These are phyloP conservation scores for Zoanthus sansibaricus DNA, from an alignment of 92 coral and sea anemone genomes.

Conservation along the genomic window DNA sequence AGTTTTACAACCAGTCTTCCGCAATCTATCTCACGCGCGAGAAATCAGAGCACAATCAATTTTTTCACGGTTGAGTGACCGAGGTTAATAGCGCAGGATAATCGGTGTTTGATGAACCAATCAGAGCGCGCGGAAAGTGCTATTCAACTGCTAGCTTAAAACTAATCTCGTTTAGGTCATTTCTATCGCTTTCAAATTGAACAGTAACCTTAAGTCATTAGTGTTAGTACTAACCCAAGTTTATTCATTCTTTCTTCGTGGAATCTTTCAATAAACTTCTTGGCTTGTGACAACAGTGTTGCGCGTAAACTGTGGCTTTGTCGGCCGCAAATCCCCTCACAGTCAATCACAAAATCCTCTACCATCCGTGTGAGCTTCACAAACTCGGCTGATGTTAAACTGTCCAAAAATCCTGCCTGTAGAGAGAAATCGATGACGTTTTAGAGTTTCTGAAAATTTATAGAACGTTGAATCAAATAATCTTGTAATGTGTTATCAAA, in stretches of 20 bases:
- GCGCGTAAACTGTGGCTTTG: slow-evolving; percentile 96
- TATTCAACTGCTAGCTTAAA: too few species aligned
- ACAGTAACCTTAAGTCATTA: neutral
- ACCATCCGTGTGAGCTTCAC: slow-evolving; percentile 92
- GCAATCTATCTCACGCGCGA: too few species aligned
- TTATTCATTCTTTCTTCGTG: slow-evolving; percentile 97
- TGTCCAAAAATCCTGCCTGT: slow-evolving; percentile 95
- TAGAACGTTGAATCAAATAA: too few species aligned
- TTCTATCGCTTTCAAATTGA: too few species aligned
- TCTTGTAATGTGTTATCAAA: too few species aligned
- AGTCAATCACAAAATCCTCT: slow-evolving; percentile 94
- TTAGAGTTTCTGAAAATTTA: neutral
- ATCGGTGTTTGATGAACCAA: too few species aligned
- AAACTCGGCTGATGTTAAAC: slow-evolving; percentile 94
- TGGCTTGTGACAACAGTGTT: slow-evolving; percentile 91
- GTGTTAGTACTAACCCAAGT: slow-evolving; percentile 69
- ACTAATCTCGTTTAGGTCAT: too few species aligned
- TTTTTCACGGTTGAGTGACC: too few species aligned
- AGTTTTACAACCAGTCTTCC: too few species aligned
- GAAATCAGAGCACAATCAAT: too few species aligned
- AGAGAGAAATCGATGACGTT: neutral
- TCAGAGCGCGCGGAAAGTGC: too few species aligned
- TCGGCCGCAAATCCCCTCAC: slow-evolving; percentile 96
- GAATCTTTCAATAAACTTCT: slow-evolving; percentile 96
- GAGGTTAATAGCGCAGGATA: too few species aligned